Evolutionary conservation across 2,888 invertebrate genomes (phyloP), one percentile per base, ranked within the genome.

Genomic region (Tuta absoluta): DNA sequence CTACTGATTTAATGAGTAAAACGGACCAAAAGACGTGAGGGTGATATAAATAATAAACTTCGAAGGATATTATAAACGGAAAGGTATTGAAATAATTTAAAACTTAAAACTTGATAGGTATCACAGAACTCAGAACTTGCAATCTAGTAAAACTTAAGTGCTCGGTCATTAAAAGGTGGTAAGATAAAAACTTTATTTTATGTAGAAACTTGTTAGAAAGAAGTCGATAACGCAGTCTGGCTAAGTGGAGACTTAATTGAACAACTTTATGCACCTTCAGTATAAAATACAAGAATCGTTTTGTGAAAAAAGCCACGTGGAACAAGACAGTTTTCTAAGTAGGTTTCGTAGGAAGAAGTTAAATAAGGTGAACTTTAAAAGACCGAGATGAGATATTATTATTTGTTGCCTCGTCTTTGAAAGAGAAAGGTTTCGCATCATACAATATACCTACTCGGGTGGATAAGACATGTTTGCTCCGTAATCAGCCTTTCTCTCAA

Each of bases 111-210:
- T 5, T 17, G 45, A n/a, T 17, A 41, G 45, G 45, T 45, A 45
- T 45, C 45, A 17, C n/a, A 23, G 17, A 56, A 56, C 56, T 56
- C n/a, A 23, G 17, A 56, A 56, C 56, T 56, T 56, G 56, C 28
- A 56, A 56, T 56, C 56, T 56, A 56, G 56, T 56, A 56, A 56
- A 56, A 56, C 56, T 56, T 33, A 33, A 56, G 28, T 28, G 17
- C 28, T 53, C 56, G 28, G 33, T 56, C 56, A 33, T 56, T 56
- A 56, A 56, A 28, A 56, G 56, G 33, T 33, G 33, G 56, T 28
- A 56, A 56, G 56, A 56, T 56, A 56, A 56, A 51, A 56, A 56
- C 17, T 56, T 56, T 33, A 56, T 56, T 56, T 33, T 28, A 56
- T 5, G 33, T 56, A 33, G 56, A 28, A 56, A 56, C 56, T 56